Base-by-base conservation (phyloP, 2,797 vertebrate genomes). In the Gobionotothen gibberifrons region DNA sequence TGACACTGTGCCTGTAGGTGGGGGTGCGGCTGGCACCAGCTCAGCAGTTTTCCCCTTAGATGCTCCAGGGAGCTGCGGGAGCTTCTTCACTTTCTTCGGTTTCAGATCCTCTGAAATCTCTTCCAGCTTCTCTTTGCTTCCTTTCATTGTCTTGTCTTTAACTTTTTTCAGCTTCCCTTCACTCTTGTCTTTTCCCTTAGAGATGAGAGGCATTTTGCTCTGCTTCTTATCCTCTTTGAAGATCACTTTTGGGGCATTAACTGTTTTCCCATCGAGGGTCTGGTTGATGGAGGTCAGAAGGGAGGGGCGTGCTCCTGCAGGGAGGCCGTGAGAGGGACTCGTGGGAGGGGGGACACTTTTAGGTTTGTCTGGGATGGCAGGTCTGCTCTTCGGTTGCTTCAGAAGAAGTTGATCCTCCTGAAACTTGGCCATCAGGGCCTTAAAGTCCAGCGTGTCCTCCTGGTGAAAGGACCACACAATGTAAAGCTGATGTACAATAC, bases 401-500 rank as follows among this genome's bases (percentile, higher is more conserved):
- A 86, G 69, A 60, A 84, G 58, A n/a, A 77, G 22, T 0, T 94
- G 75, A 11, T 93, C 80, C 0, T 93, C 93, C 78, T 97, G 95
- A 83, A 98, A 98, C 92, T 90, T 96, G 65, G 95, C 96, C 91
- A 78, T 93, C 29, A 98, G 80, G 66, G 95, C 89, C 82, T 93
- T 91, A 84, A 98, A 97, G 84, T 96, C 96, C 81, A 83, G 82
- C 9, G 70, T 48, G n/a, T 86, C 89, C 83, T 95, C 95, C 96
- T 98, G 71, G 48, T 51, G 55, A 87, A 42, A 69, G 36, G 13
- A 69, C 70, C 29, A 78, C 14, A 79, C 19, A 42, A 52, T 40
- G 36, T 9, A 69, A 21, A 22, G n/a, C 5, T 39, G 9, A 78
- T 17, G 3, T 19, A 21, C 32, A 59, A 52, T 19, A 29, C 32